Percentiles rank a stretch among this genome's conserved stretches.
phyloP scores from a whole-genome alignment of 2,113 vertebrate species.

The Galeopterus variegatus region DNA sequence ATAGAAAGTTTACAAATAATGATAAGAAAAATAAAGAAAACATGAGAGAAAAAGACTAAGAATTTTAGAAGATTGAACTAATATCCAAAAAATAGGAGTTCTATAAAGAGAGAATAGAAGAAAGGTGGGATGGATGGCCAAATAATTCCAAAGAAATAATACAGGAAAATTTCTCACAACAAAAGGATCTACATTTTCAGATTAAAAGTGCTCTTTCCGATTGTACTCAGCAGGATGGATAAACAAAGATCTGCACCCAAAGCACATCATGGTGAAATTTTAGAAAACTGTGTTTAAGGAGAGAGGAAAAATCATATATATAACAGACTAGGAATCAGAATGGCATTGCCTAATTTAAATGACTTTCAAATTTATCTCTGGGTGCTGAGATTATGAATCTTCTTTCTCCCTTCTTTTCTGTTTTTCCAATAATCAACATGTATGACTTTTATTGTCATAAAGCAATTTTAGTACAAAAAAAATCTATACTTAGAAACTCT shows the following conservation, averaged over 20 bases:
- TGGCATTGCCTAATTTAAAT: neutral
- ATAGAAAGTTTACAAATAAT: neutral
- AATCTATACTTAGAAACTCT: neutral
- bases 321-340: neutral
- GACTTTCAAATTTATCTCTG: neutral
- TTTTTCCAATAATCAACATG: neutral
- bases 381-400: neutral
- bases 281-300: neutral
- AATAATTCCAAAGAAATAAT: neutral
- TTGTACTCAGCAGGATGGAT: neutral
- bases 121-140: neutral
- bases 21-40: neutral
- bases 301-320: rapidly evolving
- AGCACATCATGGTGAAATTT: neutral
- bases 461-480: constrained; percentile 37
- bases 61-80: neutral
- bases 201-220: neutral
- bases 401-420: neutral
- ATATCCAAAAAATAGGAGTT: neutral
- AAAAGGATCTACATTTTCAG: neutral
- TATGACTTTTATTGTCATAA: constrained; percentile 31
- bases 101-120: neutral
- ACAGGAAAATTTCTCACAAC: neutral
- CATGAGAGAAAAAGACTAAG: neutral
- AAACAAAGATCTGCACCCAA: neutral